These are phyloP conservation scores for Zaprionus lineosus DNA, from an alignment of 2,888 invertebrate genomes.

Conservation along the genomic window DNA sequence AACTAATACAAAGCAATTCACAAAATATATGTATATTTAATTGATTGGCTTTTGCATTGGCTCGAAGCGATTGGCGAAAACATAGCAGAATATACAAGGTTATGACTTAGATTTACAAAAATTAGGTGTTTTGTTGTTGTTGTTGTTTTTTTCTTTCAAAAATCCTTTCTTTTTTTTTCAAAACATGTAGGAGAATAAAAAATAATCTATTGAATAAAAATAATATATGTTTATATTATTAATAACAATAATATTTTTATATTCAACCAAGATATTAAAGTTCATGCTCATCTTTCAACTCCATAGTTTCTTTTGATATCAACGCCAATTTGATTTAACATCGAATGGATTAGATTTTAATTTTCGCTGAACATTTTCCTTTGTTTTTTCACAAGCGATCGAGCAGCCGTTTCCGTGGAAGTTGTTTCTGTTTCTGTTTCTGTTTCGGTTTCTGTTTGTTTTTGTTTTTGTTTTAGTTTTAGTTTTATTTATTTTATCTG, in stretches of 20 bases:
- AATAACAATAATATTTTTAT: slow-evolving; percentile 4
- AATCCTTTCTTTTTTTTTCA: not conserved
- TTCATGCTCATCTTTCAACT: too few relatives aligned
- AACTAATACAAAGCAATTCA: slow-evolving; percentile 8
- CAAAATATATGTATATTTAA: slow-evolving; percentile 13
- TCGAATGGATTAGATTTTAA: too few relatives aligned
- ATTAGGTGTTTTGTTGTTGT: not conserved
- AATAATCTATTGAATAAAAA: not conserved
- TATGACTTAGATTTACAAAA: slow-evolving; percentile 15
- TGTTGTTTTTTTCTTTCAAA: too few relatives aligned
- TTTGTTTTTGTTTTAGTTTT: too few relatives aligned
- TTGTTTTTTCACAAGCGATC: too few relatives aligned
- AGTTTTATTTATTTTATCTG: too few relatives aligned
- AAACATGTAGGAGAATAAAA: not conserved
- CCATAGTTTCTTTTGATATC: too few relatives aligned
- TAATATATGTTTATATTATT: not conserved
- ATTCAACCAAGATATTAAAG: slow-evolving; percentile 1
- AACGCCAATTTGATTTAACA: too few relatives aligned
- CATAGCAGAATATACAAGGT: slow-evolving; percentile 5
- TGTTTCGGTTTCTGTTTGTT: too few relatives aligned
- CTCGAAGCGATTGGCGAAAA: not conserved
- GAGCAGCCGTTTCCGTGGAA: too few relatives aligned
- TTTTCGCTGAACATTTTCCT: too few relatives aligned
- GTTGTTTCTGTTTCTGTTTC: too few relatives aligned
- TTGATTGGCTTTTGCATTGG: not conserved